Evolutionary conservation across 1,140 invertebrate species (phyloP), one percentile per base, ranked within the genome.

Genomic region (Neodiprion pinetum): DNA sequence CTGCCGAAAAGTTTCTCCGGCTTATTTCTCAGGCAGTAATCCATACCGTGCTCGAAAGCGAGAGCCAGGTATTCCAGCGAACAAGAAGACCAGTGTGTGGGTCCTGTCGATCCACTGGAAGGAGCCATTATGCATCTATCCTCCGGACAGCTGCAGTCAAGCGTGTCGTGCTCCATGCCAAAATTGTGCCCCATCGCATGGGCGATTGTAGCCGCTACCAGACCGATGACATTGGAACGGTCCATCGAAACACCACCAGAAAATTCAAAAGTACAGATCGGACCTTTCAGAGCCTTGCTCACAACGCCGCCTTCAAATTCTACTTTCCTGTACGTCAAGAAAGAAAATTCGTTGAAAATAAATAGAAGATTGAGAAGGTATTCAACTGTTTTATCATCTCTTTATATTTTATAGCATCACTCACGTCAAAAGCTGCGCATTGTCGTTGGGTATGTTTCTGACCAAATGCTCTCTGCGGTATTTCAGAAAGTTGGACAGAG

Each of bases 171-270:
- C 81, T 98, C 97, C 96, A 99, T 98, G 49, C 98, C 97, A 90
- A 99, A 98, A 90, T 99, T 99, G 85, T 99, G 98, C 0, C 98
- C 98, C 93, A 99, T 95, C 89, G 99, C 98, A 88, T 99, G 98
- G 1, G 98, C 98, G 23, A 99, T 94, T 0, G 98, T 99, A 0
- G 97, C 97, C 0, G 97, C 98, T 0, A 99, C 97, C 12, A 98
- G 89, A 0, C 95, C 96, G 1, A 96, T 92, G 4, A 96, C 92
- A 66, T 92, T 91, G 67, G 95, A 97, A 81, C 98, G 96, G 86
- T 98, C 97, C 87, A 96, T 97, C 75, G 96, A 97, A 0, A 99
- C 97, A 0, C 98, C 98, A 11, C 97, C 98, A 2, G 97, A 99
- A 88, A 95, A 99, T 85, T 98, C 95, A 85, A 95, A 97, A 0